Conservation (phyloP, 2,888 invertebrate species). For the Melieria crassipennis region DNA sequence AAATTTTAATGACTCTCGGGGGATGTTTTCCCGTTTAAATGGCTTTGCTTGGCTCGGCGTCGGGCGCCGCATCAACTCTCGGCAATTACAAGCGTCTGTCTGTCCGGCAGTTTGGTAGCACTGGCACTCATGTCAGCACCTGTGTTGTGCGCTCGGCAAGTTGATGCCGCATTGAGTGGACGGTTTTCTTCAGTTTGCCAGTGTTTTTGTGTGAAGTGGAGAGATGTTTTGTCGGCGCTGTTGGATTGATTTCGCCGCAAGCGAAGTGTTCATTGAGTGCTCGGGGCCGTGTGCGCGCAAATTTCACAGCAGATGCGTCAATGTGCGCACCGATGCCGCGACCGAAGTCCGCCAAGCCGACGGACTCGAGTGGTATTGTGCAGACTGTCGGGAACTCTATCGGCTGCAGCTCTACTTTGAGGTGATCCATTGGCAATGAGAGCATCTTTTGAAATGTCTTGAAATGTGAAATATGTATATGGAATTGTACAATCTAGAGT, state of each 20-base stretch:
- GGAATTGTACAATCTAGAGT: too few relatives aligned
- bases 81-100: constrained; percentile 13
- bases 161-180: neutral
- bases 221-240: constrained; percentile 63
- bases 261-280: constrained; percentile 54
- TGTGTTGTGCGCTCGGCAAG: too few relatives aligned
- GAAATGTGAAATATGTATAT: too few relatives aligned
- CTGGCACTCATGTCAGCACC: too few relatives aligned
- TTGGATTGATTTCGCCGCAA: constrained; percentile 62
- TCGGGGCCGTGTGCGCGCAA: constrained; percentile 59
- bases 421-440: constrained; percentile 46
- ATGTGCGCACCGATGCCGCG: constrained; percentile 52
- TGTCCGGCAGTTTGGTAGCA: neutral
- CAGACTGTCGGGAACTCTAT: constrained; percentile 60
- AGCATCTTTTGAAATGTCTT: too few relatives aligned
- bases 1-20: constrained; percentile 47
- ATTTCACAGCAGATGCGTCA: constrained; percentile 59
- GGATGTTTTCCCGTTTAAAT: constrained; percentile 29
- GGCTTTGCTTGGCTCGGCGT: too few relatives aligned
- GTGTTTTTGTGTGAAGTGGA: neutral
- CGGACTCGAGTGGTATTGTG: constrained; percentile 62
- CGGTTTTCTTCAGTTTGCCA: constrained; percentile 17
- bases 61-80: too few relatives aligned
- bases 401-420: constrained; percentile 63
- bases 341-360: constrained; percentile 44